These are phyloP conservation scores for Helleia helle DNA, from an alignment of 2,888 invertebrate genomes.

Conservation along the genomic window DNA sequence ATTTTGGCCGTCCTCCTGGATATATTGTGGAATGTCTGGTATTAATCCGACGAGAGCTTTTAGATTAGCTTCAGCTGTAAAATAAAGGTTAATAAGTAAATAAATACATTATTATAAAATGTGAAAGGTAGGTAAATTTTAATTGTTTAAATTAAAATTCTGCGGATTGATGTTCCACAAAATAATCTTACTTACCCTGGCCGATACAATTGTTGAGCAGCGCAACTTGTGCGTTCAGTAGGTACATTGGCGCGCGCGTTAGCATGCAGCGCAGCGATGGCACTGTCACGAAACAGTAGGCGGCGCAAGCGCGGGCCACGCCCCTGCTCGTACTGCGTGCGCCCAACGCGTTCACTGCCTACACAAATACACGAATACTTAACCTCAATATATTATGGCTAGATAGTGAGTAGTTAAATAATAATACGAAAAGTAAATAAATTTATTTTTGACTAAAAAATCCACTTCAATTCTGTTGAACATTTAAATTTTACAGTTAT, in stretches of 20 bases:
- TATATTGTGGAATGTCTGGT: conserved; percentile 81
- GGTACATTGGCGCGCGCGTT: conserved; percentile 86
- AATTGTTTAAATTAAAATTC: too few relatives aligned
- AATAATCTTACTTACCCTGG: conserved; percentile 87
- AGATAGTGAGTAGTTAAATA: too few relatives aligned
- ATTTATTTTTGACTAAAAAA: too few relatives aligned
- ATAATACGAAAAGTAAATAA: too few relatives aligned
- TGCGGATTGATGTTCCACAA: too few relatives aligned
- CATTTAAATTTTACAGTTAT: too few relatives aligned
- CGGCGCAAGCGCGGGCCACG: conserved; percentile 93
- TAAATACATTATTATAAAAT: too few relatives aligned
- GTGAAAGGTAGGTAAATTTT: too few relatives aligned
- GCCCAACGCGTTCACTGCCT: conserved; percentile 45
- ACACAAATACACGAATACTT: too few relatives aligned
- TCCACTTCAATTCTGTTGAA: too few relatives aligned
- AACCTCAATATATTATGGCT: too few relatives aligned
- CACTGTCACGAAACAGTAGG: conserved; percentile 96
- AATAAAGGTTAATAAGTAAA: too few relatives aligned
- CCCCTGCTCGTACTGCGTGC: conserved; percentile 93
- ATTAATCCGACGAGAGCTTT: conserved; percentile 89
- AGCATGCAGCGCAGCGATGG: conserved; percentile 92
- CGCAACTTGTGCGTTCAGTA: conserved; percentile 91
- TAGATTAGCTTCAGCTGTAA: conserved; percentile 92
- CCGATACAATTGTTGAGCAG: conserved; percentile 91
- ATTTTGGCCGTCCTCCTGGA: conserved; percentile 82